Evolutionary conservation across 2,797 vertebrate species (phyloP), one percentile per base, ranked within the genome.

Genomic region (Dallia pectoralis): DNA sequence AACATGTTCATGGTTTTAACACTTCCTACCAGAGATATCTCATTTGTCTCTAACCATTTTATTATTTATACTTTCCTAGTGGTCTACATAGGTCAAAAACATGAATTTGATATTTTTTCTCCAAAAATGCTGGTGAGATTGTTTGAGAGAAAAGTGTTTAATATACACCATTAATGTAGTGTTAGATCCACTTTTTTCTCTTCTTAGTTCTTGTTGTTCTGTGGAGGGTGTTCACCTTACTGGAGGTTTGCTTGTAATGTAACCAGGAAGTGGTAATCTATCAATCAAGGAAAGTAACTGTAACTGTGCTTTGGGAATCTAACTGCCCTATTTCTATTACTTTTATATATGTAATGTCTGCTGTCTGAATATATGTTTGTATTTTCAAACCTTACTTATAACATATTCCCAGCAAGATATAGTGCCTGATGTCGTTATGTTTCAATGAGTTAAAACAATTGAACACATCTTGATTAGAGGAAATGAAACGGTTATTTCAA

Each of bases 261-360:
- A 79, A 33, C 80, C 73, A 75, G 48, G 63, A 77, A 71, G 81
- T 83, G 67, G 64, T 72, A 80, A 87, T 88, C 85, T 68, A 76
- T 81, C 49, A 66, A 82, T 75, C 70, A 53, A 72, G 79, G 81
- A 72, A 79, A 79, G 74, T 75, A 44, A 22, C n/a, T 51, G 27
- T 48, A n/a, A n/a, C n/a, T n/a, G 29, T 73, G 44, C 65, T 64
- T 70, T 40, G 69, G 69, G 74, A 74, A 32, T 30, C 18, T 69
- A 67, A 75, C 74, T 67, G 14, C 30, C 18, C 19, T 66, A 22
- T 47, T 67, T 61, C 72, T n/a, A 63, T 30, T 69, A 3, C 56
- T 8, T 14, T 11, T 70, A 15, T 19, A 74, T 30, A 72, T 81
- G 70, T 9, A 74, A 2, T 72, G 77, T 82, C 74, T 76, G 72